phyloP scores from a whole-genome alignment of 2,113 vertebrate species.

The Falcunculus frontatus region DNA sequence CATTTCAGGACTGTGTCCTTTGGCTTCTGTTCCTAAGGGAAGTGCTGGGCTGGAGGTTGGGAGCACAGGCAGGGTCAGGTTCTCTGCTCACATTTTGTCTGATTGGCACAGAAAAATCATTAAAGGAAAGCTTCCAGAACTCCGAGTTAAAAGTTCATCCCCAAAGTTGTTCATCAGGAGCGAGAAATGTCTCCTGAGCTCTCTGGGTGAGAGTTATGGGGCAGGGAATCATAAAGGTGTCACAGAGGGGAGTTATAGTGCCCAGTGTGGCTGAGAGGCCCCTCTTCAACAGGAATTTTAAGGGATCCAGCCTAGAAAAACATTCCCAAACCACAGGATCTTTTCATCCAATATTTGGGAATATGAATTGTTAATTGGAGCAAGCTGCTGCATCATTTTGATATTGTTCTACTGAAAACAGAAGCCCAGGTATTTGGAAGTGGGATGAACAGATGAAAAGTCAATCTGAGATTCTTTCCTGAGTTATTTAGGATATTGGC shows the following conservation, averaged over 20 bases:
- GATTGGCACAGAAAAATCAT: not conserved
- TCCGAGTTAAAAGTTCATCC: not conserved
- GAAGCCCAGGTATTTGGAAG: not conserved
- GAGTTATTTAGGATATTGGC: conserved; percentile 61
- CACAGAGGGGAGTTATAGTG: not conserved
- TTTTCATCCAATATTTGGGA: not conserved
- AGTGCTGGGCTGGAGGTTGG: not conserved
- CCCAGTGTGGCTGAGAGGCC: not conserved
- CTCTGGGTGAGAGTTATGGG: not conserved
- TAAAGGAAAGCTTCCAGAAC: not conserved
- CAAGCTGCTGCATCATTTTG: not conserved
- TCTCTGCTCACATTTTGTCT: not conserved
- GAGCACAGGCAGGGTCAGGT: not conserved
- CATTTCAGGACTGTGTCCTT: not conserved
- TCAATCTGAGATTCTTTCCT: not conserved
- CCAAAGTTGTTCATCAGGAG: not conserved
- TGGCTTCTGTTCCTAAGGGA: accelerated
- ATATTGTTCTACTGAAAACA: not conserved
- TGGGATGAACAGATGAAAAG: not conserved
- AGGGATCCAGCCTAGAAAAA: not conserved
- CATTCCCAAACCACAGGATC: accelerated
- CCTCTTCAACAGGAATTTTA: not conserved
- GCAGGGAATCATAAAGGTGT: not conserved
- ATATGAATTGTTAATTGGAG: not conserved
- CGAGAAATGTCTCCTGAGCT: not conserved